Percentiles rank a stretch among this genome's conserved stretches.
These are phyloP conservation scores for Aspidiotus destructor DNA, from an alignment of 2,888 invertebrate species.

Conservation along the genomic window DNA sequence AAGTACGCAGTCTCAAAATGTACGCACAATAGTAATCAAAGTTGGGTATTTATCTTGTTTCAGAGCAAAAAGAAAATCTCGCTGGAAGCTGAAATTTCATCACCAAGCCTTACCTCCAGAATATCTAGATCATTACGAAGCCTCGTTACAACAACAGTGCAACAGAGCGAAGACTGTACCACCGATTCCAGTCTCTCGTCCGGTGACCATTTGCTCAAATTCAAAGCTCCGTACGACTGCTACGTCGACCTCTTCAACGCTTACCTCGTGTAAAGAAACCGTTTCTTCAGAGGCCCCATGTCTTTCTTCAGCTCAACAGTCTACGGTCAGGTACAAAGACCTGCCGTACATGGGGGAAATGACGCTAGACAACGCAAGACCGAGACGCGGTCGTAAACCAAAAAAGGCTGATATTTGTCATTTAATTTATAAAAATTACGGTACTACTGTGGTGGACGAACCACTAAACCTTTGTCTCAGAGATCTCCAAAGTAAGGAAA, in stretches of 20 bases:
- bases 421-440: slow-evolving; percentile 82
- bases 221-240: not conserved
- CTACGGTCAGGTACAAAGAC: slow-evolving; percentile 53
- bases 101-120: slow-evolving; percentile 70
- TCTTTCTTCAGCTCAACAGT: slow-evolving; percentile 39
- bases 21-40: too few relatives aligned
- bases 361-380: slow-evolving; percentile 77
- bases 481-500: slow-evolving; percentile 29
- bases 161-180: not conserved
- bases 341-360: slow-evolving; percentile 88
- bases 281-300: not conserved
- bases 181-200: slow-evolving; percentile 40
- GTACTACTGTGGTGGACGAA: slow-evolving; percentile 65
- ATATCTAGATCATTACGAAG: slow-evolving; percentile 69
- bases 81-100: slow-evolving; percentile 68
- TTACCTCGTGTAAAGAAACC: not conserved
- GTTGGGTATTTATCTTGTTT: slow-evolving; percentile 16
- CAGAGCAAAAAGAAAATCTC: slow-evolving; percentile 51
- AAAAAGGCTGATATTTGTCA: slow-evolving; percentile 89
- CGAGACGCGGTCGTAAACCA: slow-evolving; percentile 75
- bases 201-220: slow-evolving; percentile 43
- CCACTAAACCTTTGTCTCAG: slow-evolving; percentile 75
- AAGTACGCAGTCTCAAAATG: too few relatives aligned
- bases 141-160: slow-evolving; percentile 45
- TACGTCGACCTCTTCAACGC: not conserved